These are phyloP conservation scores for Halisarca cf. caerulea DNA, from an alignment of 37 sponge, comb jelly and placozoan species.

Conservation along the genomic window DNA sequence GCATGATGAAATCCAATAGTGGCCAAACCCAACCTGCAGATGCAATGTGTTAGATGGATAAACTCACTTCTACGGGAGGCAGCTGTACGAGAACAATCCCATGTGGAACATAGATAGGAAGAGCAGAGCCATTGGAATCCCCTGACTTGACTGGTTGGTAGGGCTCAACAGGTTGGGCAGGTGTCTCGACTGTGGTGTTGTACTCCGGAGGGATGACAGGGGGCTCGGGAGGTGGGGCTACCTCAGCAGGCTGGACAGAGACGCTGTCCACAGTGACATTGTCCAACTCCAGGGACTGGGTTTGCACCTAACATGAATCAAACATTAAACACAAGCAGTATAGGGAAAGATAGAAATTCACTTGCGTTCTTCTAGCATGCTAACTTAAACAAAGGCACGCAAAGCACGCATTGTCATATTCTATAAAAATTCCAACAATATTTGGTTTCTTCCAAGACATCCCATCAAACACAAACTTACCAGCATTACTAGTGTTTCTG, in stretches of 20 bases:
- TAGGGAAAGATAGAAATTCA: no score
- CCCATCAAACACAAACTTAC: no score
- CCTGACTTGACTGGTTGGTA: background rate
- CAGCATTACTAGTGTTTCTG: conserved; percentile 33
- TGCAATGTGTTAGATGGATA: no score
- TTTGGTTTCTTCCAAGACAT: no score
- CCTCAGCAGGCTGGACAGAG: conserved; percentile 38
- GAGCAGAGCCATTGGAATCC: background rate
- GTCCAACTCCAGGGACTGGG: conserved; percentile 25
- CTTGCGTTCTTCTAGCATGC: no score
- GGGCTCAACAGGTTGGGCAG: conserved; percentile 15
- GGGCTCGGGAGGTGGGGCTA: conserved; percentile 51
- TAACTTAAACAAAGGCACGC: no score
- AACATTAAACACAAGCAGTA: no score
- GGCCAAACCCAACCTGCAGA: no score
- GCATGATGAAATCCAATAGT: no score
- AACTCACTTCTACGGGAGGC: no score
- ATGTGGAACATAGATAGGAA: background rate
- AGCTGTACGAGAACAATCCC: background rate
- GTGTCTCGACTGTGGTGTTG: conserved; percentile 16
- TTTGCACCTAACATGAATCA: conserved; percentile 71
- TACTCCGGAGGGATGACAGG: conserved; percentile 66
- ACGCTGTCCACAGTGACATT: conserved; percentile 59
- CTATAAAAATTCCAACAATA: no score
- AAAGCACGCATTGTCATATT: no score